These are phyloP conservation scores for Chaitophorus viminalis DNA, from an alignment of 2,888 invertebrate species.

Conservation along the genomic window DNA sequence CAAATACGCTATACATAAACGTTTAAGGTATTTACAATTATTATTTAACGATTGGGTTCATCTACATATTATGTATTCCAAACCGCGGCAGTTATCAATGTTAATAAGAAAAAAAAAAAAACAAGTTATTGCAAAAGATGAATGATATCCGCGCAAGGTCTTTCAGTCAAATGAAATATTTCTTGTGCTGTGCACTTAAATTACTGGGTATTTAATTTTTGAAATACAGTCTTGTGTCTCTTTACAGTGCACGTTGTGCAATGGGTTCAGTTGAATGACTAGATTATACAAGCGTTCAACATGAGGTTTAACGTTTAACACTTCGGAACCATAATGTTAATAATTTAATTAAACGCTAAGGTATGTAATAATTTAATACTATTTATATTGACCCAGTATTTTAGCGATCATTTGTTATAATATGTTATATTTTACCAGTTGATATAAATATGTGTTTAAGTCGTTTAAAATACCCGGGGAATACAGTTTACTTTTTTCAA, in stretches of 20 bases:
- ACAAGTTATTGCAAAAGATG: slow-evolving; percentile 44
- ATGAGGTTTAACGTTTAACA: too few species aligned
- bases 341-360: slow-evolving; percentile 27
- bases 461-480: background rate
- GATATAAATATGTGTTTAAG: background rate
- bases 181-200: background rate
- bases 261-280: background rate
- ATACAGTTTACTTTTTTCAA: background rate
- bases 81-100: background rate
- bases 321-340: background rate
- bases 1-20: background rate
- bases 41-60: background rate
- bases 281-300: background rate
- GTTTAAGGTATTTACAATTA: background rate
- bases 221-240: slow-evolving; percentile 7
- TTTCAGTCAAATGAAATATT: slow-evolving; percentile 24
- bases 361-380: background rate
- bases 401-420: background rate
- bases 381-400: slow-evolving; percentile 38
- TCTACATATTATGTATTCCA: background rate
- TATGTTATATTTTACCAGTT: background rate
- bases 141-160: slow-evolving; percentile 37
- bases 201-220: background rate
- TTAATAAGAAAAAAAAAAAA: slow-evolving; percentile 3
- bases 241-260: background rate